Evolutionary conservation across 2,113 vertebrate species (phyloP).

Genomic region (Gnathonemus longibarbis): DNA sequence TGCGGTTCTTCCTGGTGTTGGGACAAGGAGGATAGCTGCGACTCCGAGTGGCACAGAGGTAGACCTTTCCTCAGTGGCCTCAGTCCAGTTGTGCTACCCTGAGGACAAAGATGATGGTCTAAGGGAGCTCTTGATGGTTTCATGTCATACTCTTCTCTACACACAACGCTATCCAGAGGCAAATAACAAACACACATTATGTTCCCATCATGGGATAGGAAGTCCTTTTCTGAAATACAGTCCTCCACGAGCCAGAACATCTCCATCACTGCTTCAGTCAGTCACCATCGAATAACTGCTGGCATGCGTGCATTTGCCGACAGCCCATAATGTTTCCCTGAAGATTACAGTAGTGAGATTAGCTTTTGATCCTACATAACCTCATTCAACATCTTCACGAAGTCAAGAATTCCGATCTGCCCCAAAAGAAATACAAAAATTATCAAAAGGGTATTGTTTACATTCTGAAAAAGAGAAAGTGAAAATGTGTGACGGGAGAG

Average conservation of each 20-base stretch:
- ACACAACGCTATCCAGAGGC: not conserved
- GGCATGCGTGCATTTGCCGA: not conserved
- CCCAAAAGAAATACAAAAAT: not conserved
- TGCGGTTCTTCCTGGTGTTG: slow-evolving; percentile 70
- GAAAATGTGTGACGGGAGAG: not conserved
- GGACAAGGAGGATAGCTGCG: slow-evolving; percentile 67
- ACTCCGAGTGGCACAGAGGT: slow-evolving; percentile 76
- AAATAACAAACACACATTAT: not conserved
- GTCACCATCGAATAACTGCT: not conserved
- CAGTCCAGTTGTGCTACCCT: slow-evolving; percentile 63
- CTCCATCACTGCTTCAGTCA: not conserved
- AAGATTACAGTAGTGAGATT: not conserved
- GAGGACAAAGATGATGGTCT: slow-evolving; percentile 33
- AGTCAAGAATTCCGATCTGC: not conserved
- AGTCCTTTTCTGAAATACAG: not conserved
- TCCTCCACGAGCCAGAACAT: not conserved
- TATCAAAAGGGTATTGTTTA: not conserved
- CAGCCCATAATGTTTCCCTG: not conserved
- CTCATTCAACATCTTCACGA: not conserved
- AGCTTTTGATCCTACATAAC: not conserved
- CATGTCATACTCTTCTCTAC: not conserved
- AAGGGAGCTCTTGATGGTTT: not conserved
- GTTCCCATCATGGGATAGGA: not conserved
- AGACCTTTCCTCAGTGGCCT: slow-evolving; percentile 73
- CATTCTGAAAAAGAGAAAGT: not conserved